Conservation (phyloP, 2,888 invertebrate species). For the Entomobrya proxima region DNA sequence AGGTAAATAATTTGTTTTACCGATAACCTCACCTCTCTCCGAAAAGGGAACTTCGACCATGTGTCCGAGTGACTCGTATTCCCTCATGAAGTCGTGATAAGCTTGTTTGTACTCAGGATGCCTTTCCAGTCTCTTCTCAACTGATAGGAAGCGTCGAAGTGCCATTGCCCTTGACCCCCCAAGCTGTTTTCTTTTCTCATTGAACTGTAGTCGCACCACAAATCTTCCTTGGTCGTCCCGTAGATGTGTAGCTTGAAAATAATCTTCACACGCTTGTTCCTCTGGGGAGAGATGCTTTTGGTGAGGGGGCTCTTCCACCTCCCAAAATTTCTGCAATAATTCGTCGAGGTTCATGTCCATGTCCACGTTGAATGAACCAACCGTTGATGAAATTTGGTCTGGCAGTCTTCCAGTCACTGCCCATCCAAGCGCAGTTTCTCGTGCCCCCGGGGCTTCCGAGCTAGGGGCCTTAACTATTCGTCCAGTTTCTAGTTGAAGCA, state of each 20-base stretch:
- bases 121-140: too few species aligned
- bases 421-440: not conserved
- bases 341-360: not conserved
- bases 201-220: not conserved
- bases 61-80: not conserved
- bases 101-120: not conserved
- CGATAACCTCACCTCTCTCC: too few species aligned
- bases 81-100: not conserved
- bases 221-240: not conserved
- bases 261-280: not conserved
- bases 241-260: not conserved
- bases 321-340: not conserved
- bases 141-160: not conserved
- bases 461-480: not conserved
- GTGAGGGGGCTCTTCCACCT: not conserved
- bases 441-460: not conserved
- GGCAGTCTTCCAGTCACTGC: not conserved
- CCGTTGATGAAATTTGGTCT: too few species aligned
- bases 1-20: not conserved
- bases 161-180: not conserved
- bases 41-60: not conserved
- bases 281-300: not conserved
- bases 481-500: not conserved
- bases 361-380: too few species aligned
- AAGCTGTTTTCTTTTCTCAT: not conserved